Evolutionary conservation across 2,797 vertebrate species (phyloP).

Genomic region (Syncerus caffer): DNA sequence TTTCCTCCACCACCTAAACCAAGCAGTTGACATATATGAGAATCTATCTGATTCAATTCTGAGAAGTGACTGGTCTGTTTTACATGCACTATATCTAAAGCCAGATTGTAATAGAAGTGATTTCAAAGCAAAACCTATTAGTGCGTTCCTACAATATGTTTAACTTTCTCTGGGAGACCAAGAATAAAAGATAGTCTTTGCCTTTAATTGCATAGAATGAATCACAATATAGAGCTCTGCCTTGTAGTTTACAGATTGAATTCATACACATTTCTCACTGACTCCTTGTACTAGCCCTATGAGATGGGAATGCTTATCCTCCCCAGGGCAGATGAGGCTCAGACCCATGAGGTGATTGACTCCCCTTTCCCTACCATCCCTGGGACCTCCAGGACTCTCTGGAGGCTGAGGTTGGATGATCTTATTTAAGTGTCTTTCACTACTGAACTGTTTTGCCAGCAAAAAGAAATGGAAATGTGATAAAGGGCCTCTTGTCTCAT

Average conservation of each 20-base stretch:
- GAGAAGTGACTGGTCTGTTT: slow-evolving; percentile 38
- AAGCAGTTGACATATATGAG: slow-evolving; percentile 14
- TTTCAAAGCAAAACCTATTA: slow-evolving; percentile 49
- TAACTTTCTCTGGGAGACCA: slow-evolving; percentile 27
- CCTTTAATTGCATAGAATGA: slow-evolving; percentile 9
- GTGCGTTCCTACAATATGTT: slow-evolving; percentile 25
- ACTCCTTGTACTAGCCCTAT: neutral
- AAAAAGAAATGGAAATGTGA: slow-evolving; percentile 47
- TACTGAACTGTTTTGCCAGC: slow-evolving; percentile 19
- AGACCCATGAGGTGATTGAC: neutral
- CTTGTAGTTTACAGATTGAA: slow-evolving; percentile 33
- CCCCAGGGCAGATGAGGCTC: neutral
- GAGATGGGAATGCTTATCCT: neutral
- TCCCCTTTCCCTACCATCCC: neutral
- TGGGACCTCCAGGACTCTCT: neutral
- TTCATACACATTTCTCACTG: neutral
- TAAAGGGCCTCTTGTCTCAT: slow-evolving; percentile 30
- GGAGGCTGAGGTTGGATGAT: neutral
- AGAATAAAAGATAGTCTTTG: neutral
- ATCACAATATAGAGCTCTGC: neutral
- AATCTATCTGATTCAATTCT: slow-evolving; percentile 35
- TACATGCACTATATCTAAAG: slow-evolving; percentile 19
- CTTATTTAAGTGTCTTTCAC: slow-evolving; percentile 1
- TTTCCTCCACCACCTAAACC: neutral
- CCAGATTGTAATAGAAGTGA: slow-evolving; percentile 38